Evolutionary conservation across 2,797 vertebrate genomes (phyloP).

Genomic region (Pseudopleuronectes americanus): DNA sequence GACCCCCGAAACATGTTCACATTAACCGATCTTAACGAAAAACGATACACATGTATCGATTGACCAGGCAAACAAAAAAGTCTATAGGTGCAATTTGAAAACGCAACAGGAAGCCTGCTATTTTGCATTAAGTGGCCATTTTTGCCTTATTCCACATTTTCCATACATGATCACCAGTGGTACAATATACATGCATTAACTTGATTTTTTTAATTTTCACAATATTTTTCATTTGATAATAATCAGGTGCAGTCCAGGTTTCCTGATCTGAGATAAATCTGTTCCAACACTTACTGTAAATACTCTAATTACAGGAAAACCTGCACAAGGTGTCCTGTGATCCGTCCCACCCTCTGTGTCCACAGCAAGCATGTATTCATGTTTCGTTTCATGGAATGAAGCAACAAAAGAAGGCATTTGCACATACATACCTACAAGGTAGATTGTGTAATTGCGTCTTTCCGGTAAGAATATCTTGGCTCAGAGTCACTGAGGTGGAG

Average conservation of each 20-base stretch:
- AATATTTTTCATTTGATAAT: not conserved
- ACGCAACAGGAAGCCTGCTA: no score
- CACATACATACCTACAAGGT: not conserved
- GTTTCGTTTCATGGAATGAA: not conserved
- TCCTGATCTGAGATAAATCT: not conserved
- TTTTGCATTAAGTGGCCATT: no score
- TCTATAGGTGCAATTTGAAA: no score
- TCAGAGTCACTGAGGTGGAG: slow-evolving; percentile 49
- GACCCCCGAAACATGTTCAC: no score
- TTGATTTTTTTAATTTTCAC: not conserved
- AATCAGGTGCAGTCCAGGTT: not conserved
- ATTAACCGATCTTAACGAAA: no score
- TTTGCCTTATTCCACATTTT: no score
- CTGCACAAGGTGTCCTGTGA: not conserved
- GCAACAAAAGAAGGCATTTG: not conserved
- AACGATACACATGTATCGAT: no score
- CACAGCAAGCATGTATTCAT: not conserved
- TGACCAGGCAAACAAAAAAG: no score
- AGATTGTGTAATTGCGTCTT: slow-evolving; percentile 32
- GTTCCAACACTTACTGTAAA: not conserved
- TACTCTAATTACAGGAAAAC: slow-evolving; percentile 20
- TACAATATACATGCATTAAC: no score
- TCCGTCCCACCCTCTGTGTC: not conserved
- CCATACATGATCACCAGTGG: not conserved
- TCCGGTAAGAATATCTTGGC: not conserved